Evolutionary conservation across 1,140 invertebrate species (phyloP).

Genomic region (Parasteatoda tepidariorum): DNA sequence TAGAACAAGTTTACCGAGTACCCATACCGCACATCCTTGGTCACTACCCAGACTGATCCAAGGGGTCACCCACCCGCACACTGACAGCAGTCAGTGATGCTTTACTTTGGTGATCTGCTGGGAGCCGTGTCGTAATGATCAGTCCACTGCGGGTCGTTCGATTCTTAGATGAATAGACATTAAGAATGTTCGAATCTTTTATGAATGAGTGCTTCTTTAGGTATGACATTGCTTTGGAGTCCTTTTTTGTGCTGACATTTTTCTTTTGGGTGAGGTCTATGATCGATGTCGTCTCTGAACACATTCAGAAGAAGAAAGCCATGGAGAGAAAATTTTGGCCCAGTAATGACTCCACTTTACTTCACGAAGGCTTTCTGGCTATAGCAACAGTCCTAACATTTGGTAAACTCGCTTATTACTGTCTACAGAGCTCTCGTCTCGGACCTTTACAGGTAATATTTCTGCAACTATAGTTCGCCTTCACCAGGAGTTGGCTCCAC

Average conservation of each 20-base stretch:
- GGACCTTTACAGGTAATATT: conserved; percentile 45
- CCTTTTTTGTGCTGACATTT: conserved; percentile 70
- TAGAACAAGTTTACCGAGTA: too few species aligned
- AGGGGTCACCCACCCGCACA: too few species aligned
- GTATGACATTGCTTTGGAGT: conserved; percentile 69
- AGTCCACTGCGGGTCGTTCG: too few species aligned
- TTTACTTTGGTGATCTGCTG: too few species aligned
- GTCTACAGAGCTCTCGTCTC: conserved; percentile 18
- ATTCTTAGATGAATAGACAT: too few species aligned
- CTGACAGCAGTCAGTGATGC: too few species aligned
- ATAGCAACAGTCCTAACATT: conserved; percentile 80
- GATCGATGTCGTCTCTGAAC: conserved; percentile 66
- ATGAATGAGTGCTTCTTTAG: conserved; percentile 64
- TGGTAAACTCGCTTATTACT: conserved; percentile 65
- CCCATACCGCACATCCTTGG: too few species aligned
- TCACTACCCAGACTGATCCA: too few species aligned
- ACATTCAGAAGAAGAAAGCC: conserved; percentile 69
- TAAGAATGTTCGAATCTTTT: too few species aligned
- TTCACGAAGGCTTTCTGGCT: conserved; percentile 80
- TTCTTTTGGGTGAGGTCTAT: conserved; percentile 71
- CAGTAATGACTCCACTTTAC: conserved; percentile 76
- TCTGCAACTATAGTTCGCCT: too few species aligned
- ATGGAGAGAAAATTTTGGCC: conserved; percentile 77
- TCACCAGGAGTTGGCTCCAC: too few species aligned
- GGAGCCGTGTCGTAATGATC: too few species aligned